Conservation (phyloP, 1,140 invertebrate genomes). For the Propsilocerus akamusi region DNA sequence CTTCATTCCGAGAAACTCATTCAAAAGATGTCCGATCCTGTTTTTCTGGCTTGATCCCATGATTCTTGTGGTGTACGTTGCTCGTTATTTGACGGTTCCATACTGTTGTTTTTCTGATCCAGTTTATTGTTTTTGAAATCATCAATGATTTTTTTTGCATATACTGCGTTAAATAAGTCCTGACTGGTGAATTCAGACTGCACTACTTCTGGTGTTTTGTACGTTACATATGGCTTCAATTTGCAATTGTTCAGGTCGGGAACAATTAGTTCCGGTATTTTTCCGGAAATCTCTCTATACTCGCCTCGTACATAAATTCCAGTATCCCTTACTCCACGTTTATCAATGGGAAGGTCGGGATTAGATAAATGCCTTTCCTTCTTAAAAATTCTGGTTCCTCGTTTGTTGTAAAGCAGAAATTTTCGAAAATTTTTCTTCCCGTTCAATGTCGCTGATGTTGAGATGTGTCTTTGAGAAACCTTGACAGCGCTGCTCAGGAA, state of each 20-base stretch:
- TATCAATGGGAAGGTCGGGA: slow-evolving; percentile 38
- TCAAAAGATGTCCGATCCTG: slow-evolving; percentile 61
- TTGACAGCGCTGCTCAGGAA: slow-evolving; percentile 7
- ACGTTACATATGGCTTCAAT: slow-evolving; percentile 88
- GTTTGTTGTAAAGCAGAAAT: slow-evolving; percentile 49
- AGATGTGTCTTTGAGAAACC: slow-evolving; percentile 29
- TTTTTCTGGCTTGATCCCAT: slow-evolving; percentile 39
- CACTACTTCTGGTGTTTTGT: slow-evolving; percentile 48
- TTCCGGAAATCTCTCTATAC: slow-evolving; percentile 60
- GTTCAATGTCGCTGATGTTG: slow-evolving; percentile 30
- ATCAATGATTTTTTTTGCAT: slow-evolving; percentile 57
- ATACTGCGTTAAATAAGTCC: slow-evolving; percentile 68
- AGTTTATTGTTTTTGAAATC: slow-evolving; percentile 59
- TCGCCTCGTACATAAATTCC: slow-evolving; percentile 31
- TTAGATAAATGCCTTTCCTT: slow-evolving; percentile 27
- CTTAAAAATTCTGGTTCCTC: slow-evolving; percentile 48
- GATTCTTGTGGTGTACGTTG: slow-evolving; percentile 52
- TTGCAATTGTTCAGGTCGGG: slow-evolving; percentile 64
- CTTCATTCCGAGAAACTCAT: no score
- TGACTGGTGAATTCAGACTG: slow-evolving; percentile 67
- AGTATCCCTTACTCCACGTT: slow-evolving; percentile 40
- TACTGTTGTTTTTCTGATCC: slow-evolving; percentile 40
- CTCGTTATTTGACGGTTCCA: slow-evolving; percentile 53
- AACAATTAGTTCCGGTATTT: slow-evolving; percentile 81
- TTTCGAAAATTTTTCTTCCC: slow-evolving; percentile 67